Percentiles rank a stretch among this genome's conserved stretches.
phyloP scores from a whole-genome alignment of 2,888 invertebrate genomes.

The Lepidonotus clava region DNA sequence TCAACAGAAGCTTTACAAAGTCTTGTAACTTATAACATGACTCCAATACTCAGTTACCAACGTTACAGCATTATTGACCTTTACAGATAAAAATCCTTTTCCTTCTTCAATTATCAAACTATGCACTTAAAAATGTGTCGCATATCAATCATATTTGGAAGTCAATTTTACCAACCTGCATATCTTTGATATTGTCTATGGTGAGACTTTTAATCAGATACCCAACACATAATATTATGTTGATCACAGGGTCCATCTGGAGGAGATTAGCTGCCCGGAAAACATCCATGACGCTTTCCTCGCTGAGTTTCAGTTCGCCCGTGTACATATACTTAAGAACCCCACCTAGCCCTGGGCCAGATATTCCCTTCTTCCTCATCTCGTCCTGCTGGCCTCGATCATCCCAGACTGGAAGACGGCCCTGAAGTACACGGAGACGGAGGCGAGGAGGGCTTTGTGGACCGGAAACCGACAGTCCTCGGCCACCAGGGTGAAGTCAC shows the following conservation, averaged over 20 bases:
- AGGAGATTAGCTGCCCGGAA: constrained; percentile 24
- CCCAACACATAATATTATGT: not conserved
- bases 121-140: too few relatives aligned
- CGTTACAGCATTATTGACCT: too few relatives aligned
- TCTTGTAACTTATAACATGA: too few relatives aligned
- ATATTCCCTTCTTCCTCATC: constrained; percentile 10
- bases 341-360: not conserved
- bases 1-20: too few relatives aligned
- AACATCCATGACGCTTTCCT: constrained; percentile 10
- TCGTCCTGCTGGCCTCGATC: constrained; percentile 23
- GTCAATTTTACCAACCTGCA: constrained; percentile 47
- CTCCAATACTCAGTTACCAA: too few relatives aligned
- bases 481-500: constrained; percentile 54
- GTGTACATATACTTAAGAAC: constrained; percentile 46
- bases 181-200: constrained; percentile 37
- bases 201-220: constrained; percentile 16
- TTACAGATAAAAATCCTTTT: too few relatives aligned
- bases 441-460: constrained; percentile 37
- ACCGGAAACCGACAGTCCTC: not conserved
- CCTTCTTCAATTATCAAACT: too few relatives aligned
- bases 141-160: too few relatives aligned
- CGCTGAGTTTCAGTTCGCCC: constrained; percentile 34
- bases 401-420: constrained; percentile 50
- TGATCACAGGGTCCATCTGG: not conserved
- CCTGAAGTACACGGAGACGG: constrained; percentile 33